These are phyloP conservation scores for Marisa cornuarietis DNA, from an alignment of 1,140 invertebrate genomes.

Conservation along the genomic window DNA sequence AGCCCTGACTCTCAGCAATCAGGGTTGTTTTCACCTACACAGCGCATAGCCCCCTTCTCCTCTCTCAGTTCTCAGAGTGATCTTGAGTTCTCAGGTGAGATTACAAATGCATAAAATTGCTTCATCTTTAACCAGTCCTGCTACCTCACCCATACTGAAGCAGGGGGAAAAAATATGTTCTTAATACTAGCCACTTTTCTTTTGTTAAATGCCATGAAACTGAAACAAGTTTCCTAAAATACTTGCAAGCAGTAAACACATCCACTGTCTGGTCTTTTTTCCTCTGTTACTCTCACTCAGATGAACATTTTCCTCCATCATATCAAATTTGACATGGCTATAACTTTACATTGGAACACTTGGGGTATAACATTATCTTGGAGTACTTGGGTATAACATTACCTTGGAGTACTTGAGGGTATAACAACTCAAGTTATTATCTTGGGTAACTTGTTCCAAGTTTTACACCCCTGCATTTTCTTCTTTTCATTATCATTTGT, in stretches of 20 bases:
- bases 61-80: conserved; percentile 50
- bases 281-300: background rate
- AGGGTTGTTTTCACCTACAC: background rate
- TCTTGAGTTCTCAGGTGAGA: conserved; percentile 47
- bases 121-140: too few species aligned
- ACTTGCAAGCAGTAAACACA: too few species aligned
- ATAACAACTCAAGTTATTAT: background rate
- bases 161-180: too few species aligned
- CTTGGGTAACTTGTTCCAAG: background rate
- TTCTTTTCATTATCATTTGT: too few species aligned
- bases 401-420: too few species aligned
- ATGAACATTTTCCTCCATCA: background rate
- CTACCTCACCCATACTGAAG: too few species aligned
- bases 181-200: too few species aligned
- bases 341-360: too few species aligned
- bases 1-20: conserved; percentile 18
- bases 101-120: background rate
- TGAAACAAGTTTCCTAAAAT: too few species aligned
- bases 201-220: too few species aligned
- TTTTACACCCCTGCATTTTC: conserved; percentile 12
- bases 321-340: background rate
- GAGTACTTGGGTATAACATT: too few species aligned
- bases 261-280: background rate
- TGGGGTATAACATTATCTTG: too few species aligned
- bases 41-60: conserved; percentile 1